Conservation (phyloP, 2,888 invertebrate genomes). For the Sipha maydis region DNA sequence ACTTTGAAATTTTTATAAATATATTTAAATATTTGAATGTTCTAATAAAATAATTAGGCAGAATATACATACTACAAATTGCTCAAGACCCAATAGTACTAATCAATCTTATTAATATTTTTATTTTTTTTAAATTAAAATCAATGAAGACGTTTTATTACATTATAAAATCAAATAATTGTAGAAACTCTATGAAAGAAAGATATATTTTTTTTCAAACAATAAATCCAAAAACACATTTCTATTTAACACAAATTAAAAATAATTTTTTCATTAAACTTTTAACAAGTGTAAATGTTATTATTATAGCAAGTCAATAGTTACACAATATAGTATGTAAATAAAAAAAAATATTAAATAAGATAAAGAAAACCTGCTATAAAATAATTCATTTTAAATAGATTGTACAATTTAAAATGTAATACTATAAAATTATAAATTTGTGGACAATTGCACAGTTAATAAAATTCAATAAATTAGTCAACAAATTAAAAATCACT, state of each 20-base stretch:
- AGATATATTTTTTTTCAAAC: not conserved
- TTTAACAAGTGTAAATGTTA: not conserved
- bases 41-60: not conserved
- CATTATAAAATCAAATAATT: not conserved
- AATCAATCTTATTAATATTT: not conserved
- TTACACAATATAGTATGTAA: not conserved
- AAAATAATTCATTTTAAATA: constrained; percentile 8
- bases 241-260: constrained; percentile 8
- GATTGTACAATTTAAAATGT: not conserved
- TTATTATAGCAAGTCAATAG: not conserved
- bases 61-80: not conserved
- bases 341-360: not conserved
- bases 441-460: constrained; percentile 18
- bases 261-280: not conserved
- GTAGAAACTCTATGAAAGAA: constrained; percentile 22
- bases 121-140: not conserved
- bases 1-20: not conserved
- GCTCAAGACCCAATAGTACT: not conserved
- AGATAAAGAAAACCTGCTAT: not conserved
- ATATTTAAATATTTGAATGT: not conserved
- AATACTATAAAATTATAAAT: not conserved
- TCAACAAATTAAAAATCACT: constrained; percentile 32
- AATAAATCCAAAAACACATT: constrained; percentile 11
- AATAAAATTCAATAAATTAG: constrained; percentile 19
- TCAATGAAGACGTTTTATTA: not conserved